Base-by-base conservation (phyloP, 2,888 invertebrate genomes). In the Cyrtodaria siliqua region DNA sequence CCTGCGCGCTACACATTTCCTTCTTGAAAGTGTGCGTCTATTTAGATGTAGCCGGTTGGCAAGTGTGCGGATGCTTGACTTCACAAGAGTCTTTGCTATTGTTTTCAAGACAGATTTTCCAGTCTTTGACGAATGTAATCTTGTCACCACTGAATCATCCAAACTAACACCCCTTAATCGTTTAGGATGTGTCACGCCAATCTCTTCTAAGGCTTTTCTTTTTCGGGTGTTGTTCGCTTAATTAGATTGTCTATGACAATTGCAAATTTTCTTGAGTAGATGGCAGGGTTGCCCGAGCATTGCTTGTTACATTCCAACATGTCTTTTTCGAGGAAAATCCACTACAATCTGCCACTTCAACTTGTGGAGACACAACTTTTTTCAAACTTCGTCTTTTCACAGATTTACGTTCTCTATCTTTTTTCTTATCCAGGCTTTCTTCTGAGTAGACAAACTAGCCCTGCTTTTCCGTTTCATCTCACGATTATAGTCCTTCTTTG, bases 391-490 rank as follows among this genome's bases (percentile, higher is more conserved):
- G n/a, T n/a, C 44, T 44, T 44, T 44, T 44, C 44, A 9, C 16
- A 9, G 44, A 6, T 44, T 44, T 44, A 6, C 44, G 4, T 16
- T 44, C 44, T 44, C 44, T 44, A 16, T 44, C 44, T 44, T 44
- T 16, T 16, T 44, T 44, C 44, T 44, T 4, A 44, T 44, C 44
- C 44, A 44, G 44, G 16, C 44, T 44, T 44, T 44, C 44, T 44
- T 44, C 16, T 44, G 44, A 16, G 4, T 44, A 9, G 44, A 44
- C 44, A 44, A 9, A 9, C 4, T 9, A 16, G 44, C 44, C 44
- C 44, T 44, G 4, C 16, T 16, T 16, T 44, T 44, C 16, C 16
- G 44, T 44, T 44, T 44, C 44, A 9, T 44, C 44, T 44, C 44
- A 6, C 44, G 4, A 16, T 44, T 44, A 16, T 44, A 44, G 16